Percentiles rank a stretch among this genome's conserved stretches.
Evolutionary conservation across 2,888 invertebrate genomes (phyloP).

Genomic region (Andrena fulva): DNA sequence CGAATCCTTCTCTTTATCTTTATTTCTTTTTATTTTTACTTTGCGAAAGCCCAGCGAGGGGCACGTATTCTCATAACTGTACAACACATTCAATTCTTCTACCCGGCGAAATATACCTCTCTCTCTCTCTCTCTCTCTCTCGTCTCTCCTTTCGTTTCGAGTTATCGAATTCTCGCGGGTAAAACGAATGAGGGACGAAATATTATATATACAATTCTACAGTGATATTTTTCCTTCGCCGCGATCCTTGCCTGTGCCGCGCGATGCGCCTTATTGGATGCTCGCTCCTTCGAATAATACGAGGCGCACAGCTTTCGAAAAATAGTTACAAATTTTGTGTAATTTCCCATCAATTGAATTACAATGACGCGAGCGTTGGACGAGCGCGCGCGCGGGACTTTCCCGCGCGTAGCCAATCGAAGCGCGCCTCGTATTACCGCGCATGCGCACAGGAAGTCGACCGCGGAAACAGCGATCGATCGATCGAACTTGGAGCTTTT

Average conservation of each 20-base stretch:
- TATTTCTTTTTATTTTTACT: constrained; percentile 18
- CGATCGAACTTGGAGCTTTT: constrained; percentile 49
- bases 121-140: constrained; percentile 36
- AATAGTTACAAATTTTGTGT: constrained; percentile 11
- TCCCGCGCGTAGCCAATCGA: neutral
- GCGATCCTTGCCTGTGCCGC: constrained; percentile 32
- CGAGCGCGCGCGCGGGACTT: neutral
- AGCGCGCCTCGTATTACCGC: constrained; percentile 40
- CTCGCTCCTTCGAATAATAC: constrained; percentile 41
- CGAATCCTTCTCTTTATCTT: constrained; percentile 56
- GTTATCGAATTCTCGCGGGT: constrained; percentile 49
- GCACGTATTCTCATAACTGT: constrained; percentile 65
- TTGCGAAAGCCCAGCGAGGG: constrained; percentile 60
- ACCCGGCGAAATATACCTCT: constrained; percentile 58
- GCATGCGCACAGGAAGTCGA: neutral
- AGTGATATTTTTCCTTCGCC: constrained; percentile 66
- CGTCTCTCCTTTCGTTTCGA: constrained; percentile 13
- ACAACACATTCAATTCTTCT: constrained; percentile 71
- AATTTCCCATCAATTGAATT: constrained; percentile 4
- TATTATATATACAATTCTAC: constrained; percentile 72
- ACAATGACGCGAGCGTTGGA: neutral
- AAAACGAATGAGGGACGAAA: constrained; percentile 44
- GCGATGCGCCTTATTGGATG: constrained; percentile 30
- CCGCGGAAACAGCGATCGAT: constrained; percentile 36
- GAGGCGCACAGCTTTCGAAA: constrained; percentile 33